These are phyloP conservation scores for Corythucha ciliata DNA, from an alignment of 2,888 invertebrate species.

Conservation along the genomic window DNA sequence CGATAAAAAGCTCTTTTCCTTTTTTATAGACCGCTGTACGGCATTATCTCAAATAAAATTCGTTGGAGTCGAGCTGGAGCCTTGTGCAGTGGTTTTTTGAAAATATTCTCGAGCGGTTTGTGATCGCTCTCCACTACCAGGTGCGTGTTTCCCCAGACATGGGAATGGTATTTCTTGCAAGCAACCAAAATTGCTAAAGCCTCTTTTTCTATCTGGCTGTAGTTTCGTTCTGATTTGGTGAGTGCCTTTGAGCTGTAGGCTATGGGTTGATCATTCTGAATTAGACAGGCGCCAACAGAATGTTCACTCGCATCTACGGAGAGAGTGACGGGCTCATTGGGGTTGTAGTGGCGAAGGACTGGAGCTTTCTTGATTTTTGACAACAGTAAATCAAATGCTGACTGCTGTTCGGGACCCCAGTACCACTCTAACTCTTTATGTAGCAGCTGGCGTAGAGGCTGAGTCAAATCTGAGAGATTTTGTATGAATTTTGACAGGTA, in stretches of 20 bases:
- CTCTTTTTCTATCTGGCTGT: slow-evolving; percentile 39
- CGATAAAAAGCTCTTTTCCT: slow-evolving; percentile 8
- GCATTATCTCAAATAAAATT: slow-evolving; percentile 10
- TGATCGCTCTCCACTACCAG: slow-evolving; percentile 11
- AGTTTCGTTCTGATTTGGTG: slow-evolving; percentile 33
- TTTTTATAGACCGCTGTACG: slow-evolving; percentile 10
- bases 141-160: slow-evolving; percentile 34
- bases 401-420: slow-evolving; percentile 35
- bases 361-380: slow-evolving; percentile 28
- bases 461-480: slow-evolving; percentile 26
- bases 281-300: slow-evolving; percentile 37
- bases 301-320: slow-evolving; percentile 36
- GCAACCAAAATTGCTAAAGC: slow-evolving; percentile 36
- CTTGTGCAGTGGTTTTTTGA: slow-evolving; percentile 10
- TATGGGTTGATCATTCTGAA: slow-evolving; percentile 38
- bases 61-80: slow-evolving; percentile 7
- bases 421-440: slow-evolving; percentile 34
- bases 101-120: slow-evolving; percentile 7
- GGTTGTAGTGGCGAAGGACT: slow-evolving; percentile 35
- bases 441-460: slow-evolving; percentile 31
- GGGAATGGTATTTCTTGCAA: slow-evolving; percentile 38
- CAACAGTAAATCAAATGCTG: slow-evolving; percentile 31
- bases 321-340: slow-evolving; percentile 33
- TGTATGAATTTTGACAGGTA: slow-evolving; percentile 37
- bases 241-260: slow-evolving; percentile 39